A percentile compares a stretch with the other conserved stretches of the same genome.
These are phyloP conservation scores for Argyrosomus regius DNA, from an alignment of 2,797 vertebrate species.

Conservation along the genomic window DNA sequence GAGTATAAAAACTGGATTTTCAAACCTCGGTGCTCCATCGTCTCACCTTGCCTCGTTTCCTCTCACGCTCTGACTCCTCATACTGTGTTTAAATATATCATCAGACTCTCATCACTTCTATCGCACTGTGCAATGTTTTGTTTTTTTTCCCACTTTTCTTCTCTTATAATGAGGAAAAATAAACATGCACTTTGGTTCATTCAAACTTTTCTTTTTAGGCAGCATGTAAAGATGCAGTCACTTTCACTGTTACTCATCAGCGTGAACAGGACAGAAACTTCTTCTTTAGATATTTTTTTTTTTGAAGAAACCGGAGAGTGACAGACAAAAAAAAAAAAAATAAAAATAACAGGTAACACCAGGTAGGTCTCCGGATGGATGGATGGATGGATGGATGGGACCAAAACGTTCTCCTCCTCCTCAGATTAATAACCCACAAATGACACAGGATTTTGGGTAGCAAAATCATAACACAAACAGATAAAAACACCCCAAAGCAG, in stretches of 20 bases:
- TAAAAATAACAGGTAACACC: conserved; percentile 1
- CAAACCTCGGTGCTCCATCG: neutral
- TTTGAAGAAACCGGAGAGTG: conserved; percentile 28
- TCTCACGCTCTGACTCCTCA: conserved; percentile 13
- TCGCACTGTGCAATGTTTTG: neutral
- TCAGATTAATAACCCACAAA: conserved; percentile 14
- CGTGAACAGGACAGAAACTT: conserved; percentile 32
- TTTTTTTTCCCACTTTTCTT: neutral
- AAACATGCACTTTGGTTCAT: conserved; percentile 76
- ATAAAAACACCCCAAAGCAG: conserved; percentile 25
- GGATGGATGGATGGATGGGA: neutral
- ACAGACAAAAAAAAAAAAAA: conserved; percentile 9
- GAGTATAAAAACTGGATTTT: conserved; percentile 46
- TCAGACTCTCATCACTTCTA: neutral
- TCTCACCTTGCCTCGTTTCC: neutral
- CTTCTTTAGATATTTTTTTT: neutral
- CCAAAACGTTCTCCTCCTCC: conserved; percentile 29
- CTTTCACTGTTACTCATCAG: conserved; percentile 16
- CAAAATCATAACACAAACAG: conserved; percentile 39
- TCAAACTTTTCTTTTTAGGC: conserved; percentile 49
- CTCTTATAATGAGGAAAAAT: conserved; percentile 38
- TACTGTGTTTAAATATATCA: conserved; percentile 3
- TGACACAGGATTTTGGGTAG: conserved; percentile 35
- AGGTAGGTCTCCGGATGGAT: neutral
- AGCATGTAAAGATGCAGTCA: conserved; percentile 49